phyloP scores from a whole-genome alignment of 2,797 vertebrate genomes.

The Enteromius unitaeniatus region DNA sequence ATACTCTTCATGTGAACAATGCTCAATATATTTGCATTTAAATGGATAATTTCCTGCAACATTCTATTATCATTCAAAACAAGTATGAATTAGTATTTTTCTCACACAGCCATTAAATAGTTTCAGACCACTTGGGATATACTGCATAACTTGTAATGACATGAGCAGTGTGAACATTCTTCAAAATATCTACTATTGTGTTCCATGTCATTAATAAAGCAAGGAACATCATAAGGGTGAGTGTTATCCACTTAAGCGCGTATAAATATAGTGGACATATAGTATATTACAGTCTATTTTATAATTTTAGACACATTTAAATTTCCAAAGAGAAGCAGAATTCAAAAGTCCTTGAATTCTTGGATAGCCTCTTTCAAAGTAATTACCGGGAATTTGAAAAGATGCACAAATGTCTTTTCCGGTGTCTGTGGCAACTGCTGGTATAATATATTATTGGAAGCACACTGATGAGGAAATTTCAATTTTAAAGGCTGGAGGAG shows the following conservation, averaged over 20 bases:
- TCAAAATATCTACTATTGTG: neutral
- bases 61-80: neutral
- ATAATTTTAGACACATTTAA: neutral
- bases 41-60: neutral
- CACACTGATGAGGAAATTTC: constrained; percentile 12
- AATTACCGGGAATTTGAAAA: constrained; percentile 4
- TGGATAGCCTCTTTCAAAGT: neutral
- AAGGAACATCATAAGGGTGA: neutral
- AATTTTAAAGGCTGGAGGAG: neutral
- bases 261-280: neutral
- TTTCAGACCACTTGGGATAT: neutral
- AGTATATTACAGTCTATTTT: neutral
- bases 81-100: neutral
- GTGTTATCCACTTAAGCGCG: neutral
- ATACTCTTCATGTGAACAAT: neutral
- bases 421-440: neutral
- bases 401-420: neutral
- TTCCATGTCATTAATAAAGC: neutral
- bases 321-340: neutral
- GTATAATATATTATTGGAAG: neutral
- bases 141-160: neutral
- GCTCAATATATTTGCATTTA: neutral
- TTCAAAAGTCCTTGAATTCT: constrained; percentile 15
- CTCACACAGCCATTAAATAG: neutral
- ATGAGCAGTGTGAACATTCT: neutral